Evolutionary conservation across 1,140 invertebrate genomes (phyloP), one percentile per base, ranked within the genome.

Genomic region (Melipona quadrifasciata): DNA sequence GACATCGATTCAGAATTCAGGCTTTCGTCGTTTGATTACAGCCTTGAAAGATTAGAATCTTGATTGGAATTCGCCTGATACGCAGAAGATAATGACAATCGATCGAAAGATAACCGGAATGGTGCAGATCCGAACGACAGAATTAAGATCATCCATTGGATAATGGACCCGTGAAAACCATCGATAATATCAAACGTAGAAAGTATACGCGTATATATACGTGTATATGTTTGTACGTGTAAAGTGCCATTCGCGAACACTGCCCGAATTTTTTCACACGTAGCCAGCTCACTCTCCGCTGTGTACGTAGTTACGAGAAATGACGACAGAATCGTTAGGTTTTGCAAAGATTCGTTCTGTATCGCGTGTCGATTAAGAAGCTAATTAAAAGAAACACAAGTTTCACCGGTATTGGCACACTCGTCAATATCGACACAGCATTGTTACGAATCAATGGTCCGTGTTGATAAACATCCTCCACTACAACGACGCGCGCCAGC

Each of bases 21-120:
- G 17, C 24, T 19, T 47, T 24, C 51, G 72, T 47, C 72, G 80
- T 76, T 82, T 65, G 51, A 82, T 82, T 74, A 74, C 51, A n/a
- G 27, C n/a, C 34, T 47, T 64, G 64, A 65, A 77, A 82, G 64
- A 68, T 67, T 76, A 17, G n/a, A 76, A 64, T 65, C 61, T 77
- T 47, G 73, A 82, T 68, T 68, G 34, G 31, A 67, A 68, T 77
- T 75, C 73, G 67, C 58, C 34, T 58, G 80, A 55, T 73, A 27
- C 57, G 47, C 27, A 6, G n/a, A n/a, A 16, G 21, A 16, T 31
- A 72, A 65, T 31, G 27, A 55, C 34, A 16, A 75, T 64, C 24
- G 47, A 55, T 73, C 17, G 51, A 39, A 55, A 79, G 14, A 75
- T 17, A 61, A 27, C 19, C 2, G 78, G 78, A 21, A n/a, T 10